A percentile compares a stretch with the other conserved stretches of the same genome.
These are phyloP conservation scores for Mesaphorura yosii DNA, from an alignment of 1,140 invertebrate genomes.

Conservation along the genomic window DNA sequence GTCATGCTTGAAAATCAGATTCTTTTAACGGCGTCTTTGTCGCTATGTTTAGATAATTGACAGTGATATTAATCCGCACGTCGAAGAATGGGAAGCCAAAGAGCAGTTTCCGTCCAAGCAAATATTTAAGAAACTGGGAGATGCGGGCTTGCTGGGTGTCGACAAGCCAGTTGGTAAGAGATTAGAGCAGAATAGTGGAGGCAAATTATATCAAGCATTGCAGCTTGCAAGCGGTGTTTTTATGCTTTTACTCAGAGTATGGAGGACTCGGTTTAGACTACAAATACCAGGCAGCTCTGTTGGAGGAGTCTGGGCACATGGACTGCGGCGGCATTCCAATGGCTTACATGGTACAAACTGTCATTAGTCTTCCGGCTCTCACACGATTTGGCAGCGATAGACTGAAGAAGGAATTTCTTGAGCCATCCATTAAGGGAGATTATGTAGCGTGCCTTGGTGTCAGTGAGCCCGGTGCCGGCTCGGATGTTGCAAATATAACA, in stretches of 20 bases:
- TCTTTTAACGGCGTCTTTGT: no score
- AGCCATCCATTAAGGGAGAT: constrained; percentile 46
- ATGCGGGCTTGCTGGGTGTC: constrained; percentile 46
- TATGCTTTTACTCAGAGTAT: constrained; percentile 39
- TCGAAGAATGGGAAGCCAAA: constrained; percentile 47
- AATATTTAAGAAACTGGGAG: constrained; percentile 46
- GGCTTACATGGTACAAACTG: constrained; percentile 46
- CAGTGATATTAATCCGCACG: constrained; percentile 48
- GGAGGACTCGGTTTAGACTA: constrained; percentile 49
- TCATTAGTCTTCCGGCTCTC: constrained; percentile 45
- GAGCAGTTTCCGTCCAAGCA: constrained; percentile 43
- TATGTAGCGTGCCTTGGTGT: constrained; percentile 47
- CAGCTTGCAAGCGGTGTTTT: background rate
- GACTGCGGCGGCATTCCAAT: constrained; percentile 43
- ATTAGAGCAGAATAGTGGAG: background rate
- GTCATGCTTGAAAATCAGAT: no score
- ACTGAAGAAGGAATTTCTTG: constrained; percentile 46
- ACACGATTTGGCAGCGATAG: constrained; percentile 46
- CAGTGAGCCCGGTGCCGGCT: constrained; percentile 45
- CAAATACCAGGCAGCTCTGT: constrained; percentile 44
- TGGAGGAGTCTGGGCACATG: constrained; percentile 45
- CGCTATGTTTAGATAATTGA: constrained; percentile 41
- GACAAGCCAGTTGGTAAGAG: constrained; percentile 24
- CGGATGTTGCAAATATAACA: constrained; percentile 46
- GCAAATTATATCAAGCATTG: background rate